Base-by-base conservation (phyloP, 2,888 invertebrate genomes). In the Pollenia angustigena region DNA sequence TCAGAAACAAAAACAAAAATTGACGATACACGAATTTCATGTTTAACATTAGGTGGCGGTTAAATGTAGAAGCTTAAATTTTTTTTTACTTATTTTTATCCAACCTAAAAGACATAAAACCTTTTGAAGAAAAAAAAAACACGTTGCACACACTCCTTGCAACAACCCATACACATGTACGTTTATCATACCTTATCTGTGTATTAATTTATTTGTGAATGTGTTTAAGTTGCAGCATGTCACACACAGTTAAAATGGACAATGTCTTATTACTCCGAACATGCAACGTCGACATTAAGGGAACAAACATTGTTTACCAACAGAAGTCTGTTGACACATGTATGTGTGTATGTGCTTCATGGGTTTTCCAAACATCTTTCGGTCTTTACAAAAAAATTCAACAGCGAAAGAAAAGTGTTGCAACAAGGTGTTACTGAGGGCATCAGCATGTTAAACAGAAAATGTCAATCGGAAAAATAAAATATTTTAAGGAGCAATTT, bases 11-110 rank as follows among this genome's bases (percentile, higher is more conserved):
- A 44, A 64, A 54, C 44, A 48, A 64, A 83, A 81, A 87, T 56
- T 87, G 69, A 71, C 82, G 71, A 64, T 85, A 85, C 87, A 87
- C 87, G 87, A 87, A 83, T 87, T 87, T 87, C 83, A 87, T 87
- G 87, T 87, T 83, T 42, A 80, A 86, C 86, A 83, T 86, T 86
- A 80, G 86, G 82, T 83, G 86, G 80, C 80, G 71, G 82, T 83
- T 84, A 78, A 84, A 84, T 79, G 71, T 78, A 84, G 83, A 84
- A 84, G 83, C 83, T 71, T 44, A 16, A 75, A 14, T 18, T 16
- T 66, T 74, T 44, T 48, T 56, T 72, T 40, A 40, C 18, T 42
- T 16, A 40, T 69, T n/a, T 69, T 23, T 32, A 12, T 46, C 2
- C 52, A 40, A 42, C 54, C 81, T 71, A 66, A 56, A 62, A 60